Conservation (phyloP, 2,113 vertebrate species). For the Lichenostomus cassidix region DNA sequence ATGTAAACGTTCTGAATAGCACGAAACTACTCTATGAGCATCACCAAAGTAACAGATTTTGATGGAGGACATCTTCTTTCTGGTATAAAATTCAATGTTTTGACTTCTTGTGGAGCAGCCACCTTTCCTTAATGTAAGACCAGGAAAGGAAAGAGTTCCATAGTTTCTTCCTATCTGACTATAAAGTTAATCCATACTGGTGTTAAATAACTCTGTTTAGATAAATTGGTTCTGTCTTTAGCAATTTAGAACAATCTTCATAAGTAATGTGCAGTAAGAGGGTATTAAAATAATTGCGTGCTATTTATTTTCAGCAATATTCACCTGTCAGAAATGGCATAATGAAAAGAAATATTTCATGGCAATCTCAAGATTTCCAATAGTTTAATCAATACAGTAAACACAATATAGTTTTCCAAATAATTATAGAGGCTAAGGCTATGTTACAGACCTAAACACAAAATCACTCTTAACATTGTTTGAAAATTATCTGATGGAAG, state of each 20-base stretch:
- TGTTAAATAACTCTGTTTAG: constrained; percentile 45
- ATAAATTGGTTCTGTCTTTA: constrained; percentile 44
- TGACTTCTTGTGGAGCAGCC: neutral
- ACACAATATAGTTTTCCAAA: neutral
- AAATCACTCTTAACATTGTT: neutral
- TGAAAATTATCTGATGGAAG: neutral
- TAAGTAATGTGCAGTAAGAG: constrained; percentile 33
- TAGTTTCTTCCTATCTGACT: neutral
- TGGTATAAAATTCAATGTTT: neutral
- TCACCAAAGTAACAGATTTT: neutral
- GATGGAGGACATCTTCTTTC: neutral
- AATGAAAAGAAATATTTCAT: neutral
- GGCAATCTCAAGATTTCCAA: neutral
- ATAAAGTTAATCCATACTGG: neutral
- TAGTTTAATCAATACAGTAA: constrained; percentile 11
- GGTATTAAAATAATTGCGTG: constrained; percentile 62
- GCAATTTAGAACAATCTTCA: constrained; percentile 53
- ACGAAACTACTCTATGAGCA: neutral
- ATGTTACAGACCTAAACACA: neutral
- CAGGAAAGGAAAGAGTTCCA: neutral
- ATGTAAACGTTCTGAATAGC: neutral
- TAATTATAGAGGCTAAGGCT: neutral
- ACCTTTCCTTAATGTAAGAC: neutral
- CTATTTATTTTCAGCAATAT: constrained; percentile 54
- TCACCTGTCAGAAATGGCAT: constrained; percentile 43